phyloP scores from a whole-genome alignment of 2,113 vertebrate species.

The Chloropsis cyanopogon region DNA sequence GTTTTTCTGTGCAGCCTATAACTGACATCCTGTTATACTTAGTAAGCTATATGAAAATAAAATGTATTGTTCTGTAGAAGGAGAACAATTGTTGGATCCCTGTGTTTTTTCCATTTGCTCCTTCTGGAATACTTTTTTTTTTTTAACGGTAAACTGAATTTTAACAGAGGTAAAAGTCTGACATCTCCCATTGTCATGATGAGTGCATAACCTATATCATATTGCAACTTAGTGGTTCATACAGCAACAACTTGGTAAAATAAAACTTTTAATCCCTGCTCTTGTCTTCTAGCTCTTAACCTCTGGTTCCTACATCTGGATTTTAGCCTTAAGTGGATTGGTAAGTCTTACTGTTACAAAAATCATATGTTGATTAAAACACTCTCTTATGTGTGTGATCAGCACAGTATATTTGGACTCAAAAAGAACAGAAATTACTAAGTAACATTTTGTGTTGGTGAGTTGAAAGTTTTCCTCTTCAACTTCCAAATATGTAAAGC shows the following conservation, averaged over 20 bases:
- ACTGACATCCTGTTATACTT: conserved; percentile 60
- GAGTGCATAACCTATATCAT: neutral
- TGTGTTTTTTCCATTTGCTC: neutral
- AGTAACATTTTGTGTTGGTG: neutral
- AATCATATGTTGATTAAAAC: neutral
- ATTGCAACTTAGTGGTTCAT: neutral
- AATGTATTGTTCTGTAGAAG: conserved; percentile 25
- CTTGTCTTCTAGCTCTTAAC: conserved; percentile 85
- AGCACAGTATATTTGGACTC: neutral
- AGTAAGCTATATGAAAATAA: conserved; percentile 35
- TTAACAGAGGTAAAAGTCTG: neutral
- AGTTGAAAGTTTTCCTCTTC: neutral
- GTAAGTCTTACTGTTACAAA: conserved; percentile 78
- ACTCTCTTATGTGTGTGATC: neutral
- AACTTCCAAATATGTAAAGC: neutral
- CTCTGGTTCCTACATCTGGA: conserved; percentile 92
- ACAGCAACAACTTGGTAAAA: neutral
- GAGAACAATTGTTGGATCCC: neutral
- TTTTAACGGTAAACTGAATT: neutral
- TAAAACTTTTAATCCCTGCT: conserved; percentile 18
- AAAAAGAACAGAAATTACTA: neutral
- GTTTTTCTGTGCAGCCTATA: conserved; percentile 56
- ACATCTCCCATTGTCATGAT: neutral
- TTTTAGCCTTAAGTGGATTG: conserved; percentile 92
- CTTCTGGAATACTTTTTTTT: neutral